These are phyloP conservation scores for Brachymystax lenok DNA, from an alignment of 2,797 vertebrate genomes.

Conservation along the genomic window DNA sequence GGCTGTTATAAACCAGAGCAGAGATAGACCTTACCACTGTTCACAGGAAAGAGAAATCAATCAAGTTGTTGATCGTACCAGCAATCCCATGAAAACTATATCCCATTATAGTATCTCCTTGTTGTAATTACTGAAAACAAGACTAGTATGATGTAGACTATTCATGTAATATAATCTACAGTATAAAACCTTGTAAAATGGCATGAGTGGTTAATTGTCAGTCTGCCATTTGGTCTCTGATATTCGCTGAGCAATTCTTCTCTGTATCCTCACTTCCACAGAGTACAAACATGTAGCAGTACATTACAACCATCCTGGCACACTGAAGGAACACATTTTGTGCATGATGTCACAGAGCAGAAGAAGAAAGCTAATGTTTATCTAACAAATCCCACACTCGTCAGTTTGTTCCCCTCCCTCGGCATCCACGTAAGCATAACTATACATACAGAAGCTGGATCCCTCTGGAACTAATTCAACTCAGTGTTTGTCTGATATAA, in stretches of 20 bases:
- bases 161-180: neutral
- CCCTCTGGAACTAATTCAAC: slow-evolving; percentile 37
- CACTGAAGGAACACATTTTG: neutral
- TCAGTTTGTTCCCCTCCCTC: slow-evolving; percentile 1
- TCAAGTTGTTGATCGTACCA: slow-evolving; percentile 34
- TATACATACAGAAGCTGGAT: slow-evolving; percentile 33
- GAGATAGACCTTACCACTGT: neutral
- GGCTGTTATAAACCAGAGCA: no score
- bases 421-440: neutral
- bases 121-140: neutral
- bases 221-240: neutral
- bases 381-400: slow-evolving; percentile 15
- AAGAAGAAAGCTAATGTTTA: slow-evolving; percentile 4
- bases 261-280: neutral
- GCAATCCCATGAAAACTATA: slow-evolving; percentile 28
- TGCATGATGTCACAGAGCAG: slow-evolving; percentile 25
- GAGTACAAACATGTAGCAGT: no score
- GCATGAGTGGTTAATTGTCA: neutral
- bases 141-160: neutral
- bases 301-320: slow-evolving; percentile 6
- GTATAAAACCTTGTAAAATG: neutral
- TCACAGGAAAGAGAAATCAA: neutral
- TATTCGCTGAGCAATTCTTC: neutral
- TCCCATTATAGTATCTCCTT: neutral
- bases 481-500: slow-evolving; percentile 26